A percentile compares a stretch with the other conserved stretches of the same genome.
Evolutionary conservation across 2,113 vertebrate genomes (phyloP).

Genomic region (Ceuthmochares aereus): DNA sequence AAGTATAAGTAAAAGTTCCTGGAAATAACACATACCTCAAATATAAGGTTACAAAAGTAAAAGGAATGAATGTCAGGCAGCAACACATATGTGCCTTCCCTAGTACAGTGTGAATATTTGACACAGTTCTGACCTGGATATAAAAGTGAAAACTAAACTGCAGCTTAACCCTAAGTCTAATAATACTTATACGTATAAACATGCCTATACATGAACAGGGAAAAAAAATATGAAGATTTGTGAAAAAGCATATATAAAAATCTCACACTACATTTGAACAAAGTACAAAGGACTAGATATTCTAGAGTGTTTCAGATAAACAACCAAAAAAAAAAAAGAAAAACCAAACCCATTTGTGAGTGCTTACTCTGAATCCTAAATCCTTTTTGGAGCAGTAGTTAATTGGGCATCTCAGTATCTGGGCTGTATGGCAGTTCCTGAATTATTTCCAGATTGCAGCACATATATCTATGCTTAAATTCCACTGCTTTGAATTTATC

Average conservation of each 20-base stretch:
- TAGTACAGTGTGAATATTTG: background rate
- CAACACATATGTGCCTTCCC: background rate
- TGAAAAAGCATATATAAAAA: background rate
- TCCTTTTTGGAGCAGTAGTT: background rate
- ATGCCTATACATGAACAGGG: background rate
- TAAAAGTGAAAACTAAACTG: background rate
- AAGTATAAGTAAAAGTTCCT: background rate
- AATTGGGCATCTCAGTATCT: conserved; percentile 22
- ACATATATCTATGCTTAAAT: conserved; percentile 27
- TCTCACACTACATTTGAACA: background rate
- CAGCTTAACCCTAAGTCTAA: background rate
- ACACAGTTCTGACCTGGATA: background rate
- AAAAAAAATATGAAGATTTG: background rate
- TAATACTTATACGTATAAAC: background rate
- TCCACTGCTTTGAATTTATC: conserved; percentile 51
- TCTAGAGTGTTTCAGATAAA: background rate
- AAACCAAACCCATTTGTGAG: background rate
- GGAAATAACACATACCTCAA: background rate
- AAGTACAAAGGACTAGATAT: background rate
- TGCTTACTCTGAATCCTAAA: background rate
- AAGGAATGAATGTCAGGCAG: background rate
- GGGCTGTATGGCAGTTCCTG: background rate
- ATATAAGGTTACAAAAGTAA: background rate
- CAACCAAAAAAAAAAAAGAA: background rate
- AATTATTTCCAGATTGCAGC: conserved; percentile 30